Conservation (phyloP, 2,113 vertebrate species). For the Phoenicopterus ruber region DNA sequence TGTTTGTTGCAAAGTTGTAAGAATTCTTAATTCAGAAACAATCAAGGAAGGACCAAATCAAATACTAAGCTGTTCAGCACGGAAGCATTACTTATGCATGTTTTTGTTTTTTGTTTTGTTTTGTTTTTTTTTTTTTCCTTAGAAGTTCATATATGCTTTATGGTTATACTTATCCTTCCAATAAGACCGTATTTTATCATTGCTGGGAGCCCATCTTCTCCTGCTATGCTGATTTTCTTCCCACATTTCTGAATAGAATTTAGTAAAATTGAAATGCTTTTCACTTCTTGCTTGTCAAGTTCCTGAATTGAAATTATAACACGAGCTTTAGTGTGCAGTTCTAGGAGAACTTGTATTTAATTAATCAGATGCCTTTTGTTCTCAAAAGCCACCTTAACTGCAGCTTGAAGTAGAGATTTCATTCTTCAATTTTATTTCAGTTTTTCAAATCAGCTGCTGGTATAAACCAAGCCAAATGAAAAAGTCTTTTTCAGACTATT, state of each 20-base stretch:
- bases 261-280: slow-evolving; percentile 74
- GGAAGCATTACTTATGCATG: not conserved
- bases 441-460: not conserved
- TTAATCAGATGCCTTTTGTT: not conserved
- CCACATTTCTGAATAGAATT: slow-evolving; percentile 79
- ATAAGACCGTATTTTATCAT: slow-evolving; percentile 83
- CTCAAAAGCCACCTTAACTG: not conserved
- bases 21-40: not conserved
- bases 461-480: not conserved
- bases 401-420: not conserved
- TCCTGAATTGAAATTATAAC: slow-evolving; percentile 73
- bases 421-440: not conserved
- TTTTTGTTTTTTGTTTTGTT: too few species aligned
- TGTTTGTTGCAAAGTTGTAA: not conserved
- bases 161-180: slow-evolving; percentile 88
- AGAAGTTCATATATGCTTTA: not conserved
- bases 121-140: too few species aligned
- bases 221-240: slow-evolving; percentile 75
- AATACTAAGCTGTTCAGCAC: not conserved
- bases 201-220: slow-evolving; percentile 75
- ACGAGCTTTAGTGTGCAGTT: not conserved
- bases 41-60: not conserved
- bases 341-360: not conserved
- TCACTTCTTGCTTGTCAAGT: slow-evolving; percentile 77
- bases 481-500: not conserved